Base-by-base conservation (phyloP, 2,113 vertebrate species). In the Notothenia coriiceps region DNA sequence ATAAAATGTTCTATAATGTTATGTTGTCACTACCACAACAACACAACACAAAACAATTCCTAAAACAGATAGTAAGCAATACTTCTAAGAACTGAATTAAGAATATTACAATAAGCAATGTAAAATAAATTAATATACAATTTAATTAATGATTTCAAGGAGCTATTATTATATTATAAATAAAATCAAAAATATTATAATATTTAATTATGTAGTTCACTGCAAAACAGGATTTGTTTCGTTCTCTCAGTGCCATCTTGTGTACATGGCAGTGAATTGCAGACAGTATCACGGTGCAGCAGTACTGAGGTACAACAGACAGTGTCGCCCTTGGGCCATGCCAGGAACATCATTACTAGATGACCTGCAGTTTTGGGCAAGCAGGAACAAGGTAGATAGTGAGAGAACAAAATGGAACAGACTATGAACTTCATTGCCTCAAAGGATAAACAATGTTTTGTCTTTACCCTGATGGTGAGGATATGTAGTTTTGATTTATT, bases 171-270 rank as follows among this genome's bases (percentile, higher is more conserved):
- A 40, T 40, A 40, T 40, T 40, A 6, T 40, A 40, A 40, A 25
- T 18, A 11, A 14, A 25, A n/a, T 10, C 18, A 70, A 50, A 62
- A 17, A 10, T 2, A 40, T 29, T 29, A 40, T 6, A 6, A 40
- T 29, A 13, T 59, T 59, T 1, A 1, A 6, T n/a, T 25, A 22
- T 5, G 2, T 40, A 40, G 5, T 5, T 3, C 2, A 3, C 4
- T 77, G 18, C 73, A 5, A 18, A 13, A 25, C 17, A 55, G 47
- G 11, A 29, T 29, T 59, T 68, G 15, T 66, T 6, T 7, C 18
- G n/a, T 76, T 79, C 71, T 70, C 5, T 68, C 61, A 84, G 70
- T 65, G 86, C 89, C 91, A 89, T 86, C 91, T 87, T 68, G 77
- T 86, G 92, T 64, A 33, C 56, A 33, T 0, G 12, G 8, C 9